Conservation (phyloP, 2,888 invertebrate genomes). For the Nomada lathburiana region DNA sequence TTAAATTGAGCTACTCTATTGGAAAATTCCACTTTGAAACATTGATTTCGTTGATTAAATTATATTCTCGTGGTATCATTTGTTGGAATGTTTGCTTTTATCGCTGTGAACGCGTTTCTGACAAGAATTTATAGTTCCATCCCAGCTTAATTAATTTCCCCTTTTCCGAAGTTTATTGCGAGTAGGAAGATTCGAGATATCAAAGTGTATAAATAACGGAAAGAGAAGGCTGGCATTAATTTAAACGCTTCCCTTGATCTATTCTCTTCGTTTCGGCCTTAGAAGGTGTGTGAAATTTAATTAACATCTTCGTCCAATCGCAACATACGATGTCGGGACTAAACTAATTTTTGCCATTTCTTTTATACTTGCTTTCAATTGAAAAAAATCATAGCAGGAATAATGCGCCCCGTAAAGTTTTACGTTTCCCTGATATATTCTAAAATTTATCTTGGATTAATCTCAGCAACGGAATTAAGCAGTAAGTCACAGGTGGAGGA, state of each 20-base stretch:
- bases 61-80: background rate
- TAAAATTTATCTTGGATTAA: conserved; percentile 14
- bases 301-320: conserved; percentile 9
- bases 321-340: background rate
- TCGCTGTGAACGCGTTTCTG: background rate
- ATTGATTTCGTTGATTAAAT: background rate
- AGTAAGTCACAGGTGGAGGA: background rate
- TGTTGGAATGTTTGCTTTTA: too few relatives aligned
- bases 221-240: conserved; percentile 14
- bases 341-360: background rate
- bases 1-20: background rate
- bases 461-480: background rate
- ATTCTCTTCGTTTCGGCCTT: conserved; percentile 1
- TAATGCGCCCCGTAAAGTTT: background rate
- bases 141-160: conserved; percentile 23
- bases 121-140: background rate
- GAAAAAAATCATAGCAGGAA: background rate
- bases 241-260: conserved; percentile 15
- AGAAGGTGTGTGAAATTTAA: conserved; percentile 18
- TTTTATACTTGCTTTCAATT: background rate
- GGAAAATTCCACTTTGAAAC: background rate
- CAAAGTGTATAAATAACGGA: conserved; percentile 27
- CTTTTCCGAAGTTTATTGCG: background rate
- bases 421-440: background rate
- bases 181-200: background rate